Base-by-base conservation (phyloP, 2,888 invertebrate genomes). In the Tanaodytes sp. region DNA sequence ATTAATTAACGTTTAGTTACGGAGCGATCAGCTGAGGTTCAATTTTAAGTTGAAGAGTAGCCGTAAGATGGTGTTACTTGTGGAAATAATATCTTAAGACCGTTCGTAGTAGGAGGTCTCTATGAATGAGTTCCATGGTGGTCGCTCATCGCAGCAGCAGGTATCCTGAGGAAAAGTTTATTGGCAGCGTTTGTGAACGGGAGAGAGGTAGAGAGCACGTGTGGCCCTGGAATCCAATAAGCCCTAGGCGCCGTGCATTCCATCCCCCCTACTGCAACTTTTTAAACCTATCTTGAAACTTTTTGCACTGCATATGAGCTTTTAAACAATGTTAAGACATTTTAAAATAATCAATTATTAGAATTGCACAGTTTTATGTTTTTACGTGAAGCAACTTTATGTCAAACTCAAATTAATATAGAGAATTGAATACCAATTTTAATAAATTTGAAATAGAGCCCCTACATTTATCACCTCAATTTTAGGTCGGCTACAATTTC, bases 161-260 rank as follows among this genome's bases (percentile, higher is more conserved):
- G 75, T 75, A 77, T 76, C 80, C 80, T 79, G 80, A 79, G 81
- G 80, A 80, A 77, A 80, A 79, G 80, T 83, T 83, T 84, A 84
- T 82, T 78, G 82, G 77, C 79, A 61, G 68, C 68, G 68, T 75
- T 73, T 54, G 77, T 58, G 83, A 84, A 83, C 83, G 85, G 76
- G 77, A 77, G 72, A 75, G 71, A 67, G 77, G 71, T 72, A 75
- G 73, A 75, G 79, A 79, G 81, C 82, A 80, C 80, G 84, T 78
- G 82, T 82, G 82, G 83, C 83, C 83, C 85, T 86, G 87, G 87
- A 87, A 87, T 87, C 86, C 87, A 85, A 86, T 85, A 79, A 83
- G 87, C 87, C 87, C 83, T 85, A 85, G 87, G 88, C 88, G 88
- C 88, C 87, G 85, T 87, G 86, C 87, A 87, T 87, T 87, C 87